Percentiles rank a stretch among this genome's conserved stretches.
These are phyloP conservation scores for Meteorus cinctellus DNA, from an alignment of 2,888 invertebrate species.

Conservation along the genomic window DNA sequence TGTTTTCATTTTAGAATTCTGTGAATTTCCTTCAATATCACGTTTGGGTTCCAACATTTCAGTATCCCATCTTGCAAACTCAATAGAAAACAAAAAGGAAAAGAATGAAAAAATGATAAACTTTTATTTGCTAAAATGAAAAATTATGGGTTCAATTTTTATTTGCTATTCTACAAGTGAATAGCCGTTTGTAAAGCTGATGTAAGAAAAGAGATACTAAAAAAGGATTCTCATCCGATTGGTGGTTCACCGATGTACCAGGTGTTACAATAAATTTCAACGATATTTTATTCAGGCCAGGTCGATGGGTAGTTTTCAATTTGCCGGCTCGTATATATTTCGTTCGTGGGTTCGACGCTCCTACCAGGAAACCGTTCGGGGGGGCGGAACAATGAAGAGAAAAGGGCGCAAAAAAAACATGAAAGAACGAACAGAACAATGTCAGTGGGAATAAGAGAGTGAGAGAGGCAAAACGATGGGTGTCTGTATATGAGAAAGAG, in stretches of 20 bases:
- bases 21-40: too few relatives aligned
- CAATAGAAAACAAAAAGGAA: not conserved
- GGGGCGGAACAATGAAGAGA: conserved; percentile 38
- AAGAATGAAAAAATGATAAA: not conserved
- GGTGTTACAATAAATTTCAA: conserved; percentile 73
- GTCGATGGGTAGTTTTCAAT: conserved; percentile 72
- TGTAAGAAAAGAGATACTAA: conserved; percentile 27
- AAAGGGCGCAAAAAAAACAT: conserved; percentile 16
- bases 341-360: conserved; percentile 52
- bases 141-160: conserved; percentile 9
- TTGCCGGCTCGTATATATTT: conserved; percentile 72
- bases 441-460: not conserved
- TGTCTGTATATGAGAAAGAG: conserved; percentile 10
- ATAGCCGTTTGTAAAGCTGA: conserved; percentile 23
- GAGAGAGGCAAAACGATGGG: conserved; percentile 2
- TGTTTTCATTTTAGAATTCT: too few relatives aligned
- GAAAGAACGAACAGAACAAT: conserved; percentile 16
- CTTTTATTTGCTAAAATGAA: not conserved
- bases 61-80: not conserved
- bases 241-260: conserved; percentile 64
- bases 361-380: conserved; percentile 47
- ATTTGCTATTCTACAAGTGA: conserved; percentile 23
- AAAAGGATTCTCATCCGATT: conserved; percentile 44
- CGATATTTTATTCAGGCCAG: conserved; percentile 72
- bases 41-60: too few relatives aligned